These are phyloP conservation scores for Ictalurus punctatus DNA, from an alignment of 2,113 vertebrate species.

Conservation along the genomic window DNA sequence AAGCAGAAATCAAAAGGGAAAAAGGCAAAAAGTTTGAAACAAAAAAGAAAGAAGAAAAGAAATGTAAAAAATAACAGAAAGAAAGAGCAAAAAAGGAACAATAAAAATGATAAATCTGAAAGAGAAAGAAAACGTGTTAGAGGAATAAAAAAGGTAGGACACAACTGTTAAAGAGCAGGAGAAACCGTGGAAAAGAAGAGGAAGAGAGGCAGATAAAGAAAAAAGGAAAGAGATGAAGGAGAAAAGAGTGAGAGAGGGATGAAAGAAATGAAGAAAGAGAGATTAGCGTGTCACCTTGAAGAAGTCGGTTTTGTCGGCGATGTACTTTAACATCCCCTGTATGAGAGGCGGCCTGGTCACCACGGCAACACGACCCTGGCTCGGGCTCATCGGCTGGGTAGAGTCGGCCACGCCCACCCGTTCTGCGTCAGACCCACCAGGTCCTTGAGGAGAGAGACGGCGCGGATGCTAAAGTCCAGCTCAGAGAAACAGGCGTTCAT, in stretches of 20 bases:
- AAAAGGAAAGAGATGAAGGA: background rate
- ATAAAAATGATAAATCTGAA: background rate
- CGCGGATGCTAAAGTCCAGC: slow-evolving; percentile 85
- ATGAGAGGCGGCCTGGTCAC: slow-evolving; percentile 96
- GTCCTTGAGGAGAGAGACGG: slow-evolving; percentile 96
- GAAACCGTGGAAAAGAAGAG: background rate
- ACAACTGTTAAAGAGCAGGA: background rate
- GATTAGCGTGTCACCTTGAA: slow-evolving; percentile 80
- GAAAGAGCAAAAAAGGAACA: background rate
- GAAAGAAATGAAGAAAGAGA: background rate
- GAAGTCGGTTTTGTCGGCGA: slow-evolving; percentile 90
- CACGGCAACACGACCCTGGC: slow-evolving; percentile 93
- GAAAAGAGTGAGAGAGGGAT: background rate
- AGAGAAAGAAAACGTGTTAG: background rate
- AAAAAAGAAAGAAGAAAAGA: background rate
- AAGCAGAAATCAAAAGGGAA: too few relatives aligned
- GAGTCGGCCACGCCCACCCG: slow-evolving; percentile 78
- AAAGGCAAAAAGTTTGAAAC: background rate
- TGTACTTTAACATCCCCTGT: slow-evolving; percentile 89
- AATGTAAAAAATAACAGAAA: background rate
- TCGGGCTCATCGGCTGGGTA: slow-evolving; percentile 87
- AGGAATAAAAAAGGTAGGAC: background rate
- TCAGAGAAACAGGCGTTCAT: slow-evolving; percentile 90
- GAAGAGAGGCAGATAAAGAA: background rate
- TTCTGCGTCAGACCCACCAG: slow-evolving; percentile 92